Percentiles rank a stretch among this genome's conserved stretches.
phyloP scores from a whole-genome alignment of 2,797 vertebrate genomes.

The Danio aesculapii region DNA sequence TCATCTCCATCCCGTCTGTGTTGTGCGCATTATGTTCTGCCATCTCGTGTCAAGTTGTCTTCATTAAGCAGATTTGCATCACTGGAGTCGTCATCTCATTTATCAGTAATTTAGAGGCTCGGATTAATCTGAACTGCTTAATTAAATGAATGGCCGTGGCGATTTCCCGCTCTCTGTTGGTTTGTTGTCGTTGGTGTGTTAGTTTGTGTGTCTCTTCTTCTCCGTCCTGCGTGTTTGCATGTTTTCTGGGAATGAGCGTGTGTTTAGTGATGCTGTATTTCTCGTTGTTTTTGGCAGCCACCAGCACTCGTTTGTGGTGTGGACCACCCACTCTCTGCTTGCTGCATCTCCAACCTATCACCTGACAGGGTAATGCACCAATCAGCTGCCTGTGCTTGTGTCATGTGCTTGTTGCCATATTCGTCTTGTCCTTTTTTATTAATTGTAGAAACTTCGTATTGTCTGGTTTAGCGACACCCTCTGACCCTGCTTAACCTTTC shows the following conservation, averaged over 20 bases:
- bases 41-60: slow-evolving; percentile 24
- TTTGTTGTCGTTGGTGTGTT: not conserved
- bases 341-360: slow-evolving; percentile 80
- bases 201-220: not conserved
- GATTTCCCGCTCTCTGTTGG: slow-evolving; percentile 10
- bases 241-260: slow-evolving; percentile 46
- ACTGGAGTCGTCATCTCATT: slow-evolving; percentile 28
- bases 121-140: slow-evolving; percentile 18
- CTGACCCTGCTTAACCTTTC: slow-evolving; percentile 17
- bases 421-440: not conserved
- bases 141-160: slow-evolving; percentile 13
- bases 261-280: slow-evolving; percentile 75
- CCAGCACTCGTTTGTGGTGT: slow-evolving; percentile 84
- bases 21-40: not conserved
- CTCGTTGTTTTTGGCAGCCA: slow-evolving; percentile 80
- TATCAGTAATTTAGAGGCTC: slow-evolving; percentile 30
- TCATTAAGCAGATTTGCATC: slow-evolving; percentile 8
- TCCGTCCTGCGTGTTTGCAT: slow-evolving; percentile 25
- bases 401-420: slow-evolving; percentile 55
- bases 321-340: slow-evolving; percentile 80
- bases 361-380: slow-evolving; percentile 80
- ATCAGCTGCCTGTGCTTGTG: slow-evolving; percentile 73
- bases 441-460: slow-evolving; percentile 53
- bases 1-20: not conserved
- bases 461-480: slow-evolving; percentile 44